These are phyloP conservation scores for Patiria pectinifera DNA, from an alignment of 53 echinoderm and acorn worm genomes.

Conservation along the genomic window DNA sequence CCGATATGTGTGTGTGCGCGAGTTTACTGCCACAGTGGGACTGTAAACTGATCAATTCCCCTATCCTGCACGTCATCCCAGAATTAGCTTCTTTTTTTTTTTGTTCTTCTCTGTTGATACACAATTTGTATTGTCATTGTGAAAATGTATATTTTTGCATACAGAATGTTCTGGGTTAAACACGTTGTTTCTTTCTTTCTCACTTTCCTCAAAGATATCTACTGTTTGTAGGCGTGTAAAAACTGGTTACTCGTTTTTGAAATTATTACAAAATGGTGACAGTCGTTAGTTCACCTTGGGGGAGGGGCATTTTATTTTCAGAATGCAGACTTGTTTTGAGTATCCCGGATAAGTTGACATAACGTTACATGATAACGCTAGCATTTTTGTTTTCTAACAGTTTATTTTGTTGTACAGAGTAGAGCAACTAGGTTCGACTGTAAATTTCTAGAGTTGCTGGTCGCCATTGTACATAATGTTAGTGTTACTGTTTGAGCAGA, in stretches of 20 bases:
- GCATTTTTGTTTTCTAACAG: slow-evolving; percentile 19
- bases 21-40: neutral
- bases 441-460: slow-evolving; percentile 56
- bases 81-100: neutral
- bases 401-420: slow-evolving; percentile 39
- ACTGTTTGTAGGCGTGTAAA: too few species aligned
- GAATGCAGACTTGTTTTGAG: too few species aligned
- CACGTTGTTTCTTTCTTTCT: too few species aligned
- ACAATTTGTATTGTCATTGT: neutral
- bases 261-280: too few species aligned
- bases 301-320: too few species aligned
- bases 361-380: neutral
- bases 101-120: neutral
- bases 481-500: slow-evolving; percentile 33
- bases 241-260: too few species aligned
- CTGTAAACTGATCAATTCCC: neutral
- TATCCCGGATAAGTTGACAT: too few species aligned
- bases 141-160: neutral
- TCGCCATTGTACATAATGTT: slow-evolving; percentile 50
- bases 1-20: slow-evolving; percentile 21
- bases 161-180: neutral
- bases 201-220: too few species aligned
- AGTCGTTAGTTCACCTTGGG: too few species aligned
- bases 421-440: slow-evolving; percentile 34
- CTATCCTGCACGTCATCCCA: neutral